Base-by-base conservation (phyloP, 1,140 invertebrate species). In the Dufourea novaeangliae region DNA sequence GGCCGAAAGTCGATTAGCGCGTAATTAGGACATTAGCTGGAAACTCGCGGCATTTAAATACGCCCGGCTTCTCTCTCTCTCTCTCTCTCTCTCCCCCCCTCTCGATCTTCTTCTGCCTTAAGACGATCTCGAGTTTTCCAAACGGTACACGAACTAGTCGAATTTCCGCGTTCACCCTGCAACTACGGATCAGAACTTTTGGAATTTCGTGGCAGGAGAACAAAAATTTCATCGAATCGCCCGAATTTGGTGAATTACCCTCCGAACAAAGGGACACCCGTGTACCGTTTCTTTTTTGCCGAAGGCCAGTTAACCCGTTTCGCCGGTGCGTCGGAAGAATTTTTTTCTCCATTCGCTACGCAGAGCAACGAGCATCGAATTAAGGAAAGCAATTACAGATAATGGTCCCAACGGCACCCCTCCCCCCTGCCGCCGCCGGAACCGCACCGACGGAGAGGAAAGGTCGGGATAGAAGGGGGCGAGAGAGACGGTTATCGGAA, bases 301-400 rank as follows among this genome's bases (percentile, higher is more conserved):
- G 22, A 54, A 57, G n/a, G 14, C 56, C 22, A 44, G 57, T 63
- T 79, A 83, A 83, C 54, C 77, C 54, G 25, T 72, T 80, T 73
- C 52, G 46, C 41, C 41, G 10, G 20, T 70, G 70, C 70, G 64
- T 63, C 20, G 63, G 46, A 41, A 37, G 59, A 54, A 80, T 68
- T 68, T 72, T 71, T 78, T 54, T 61, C n/a, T n/a, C 34, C 73
- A 14, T 75, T 59, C 78, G 29, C 74, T 66, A 78, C 63, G 68
- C 76, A 56, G 73, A 32, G 61, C 73, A 84, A 84, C 83, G 79
- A 79, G 67, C 70, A 81, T 85, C 79, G 83, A 85, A 85, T 85
- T 85, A 86, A 85, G 83, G 80, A 86, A 86, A 84, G 82, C 84
- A 84, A 87, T 86, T 86, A 82, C 74, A 80, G 81, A 84, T 86